Evolutionary conservation across 2,797 vertebrate species (phyloP).

Genomic region (Xiphophorus birchmanni): DNA sequence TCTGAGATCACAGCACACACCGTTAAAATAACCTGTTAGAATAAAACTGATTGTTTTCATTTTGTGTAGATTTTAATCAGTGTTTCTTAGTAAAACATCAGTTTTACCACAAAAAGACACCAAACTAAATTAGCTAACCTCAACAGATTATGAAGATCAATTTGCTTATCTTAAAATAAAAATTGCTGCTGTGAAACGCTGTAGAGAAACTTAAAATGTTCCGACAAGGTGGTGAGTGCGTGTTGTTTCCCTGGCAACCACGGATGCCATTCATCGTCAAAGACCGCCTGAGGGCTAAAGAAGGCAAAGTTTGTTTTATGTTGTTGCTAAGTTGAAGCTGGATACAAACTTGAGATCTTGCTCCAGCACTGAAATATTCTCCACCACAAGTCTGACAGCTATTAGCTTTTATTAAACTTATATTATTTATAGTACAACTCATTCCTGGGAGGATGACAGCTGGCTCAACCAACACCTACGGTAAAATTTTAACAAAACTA

Average conservation of each 20-base stretch:
- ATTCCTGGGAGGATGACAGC: neutral
- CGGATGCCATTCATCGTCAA: neutral
- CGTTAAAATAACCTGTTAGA: neutral
- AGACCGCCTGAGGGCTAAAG: neutral
- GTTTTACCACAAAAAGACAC: neutral
- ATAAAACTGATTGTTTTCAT: neutral
- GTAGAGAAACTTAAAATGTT: neutral
- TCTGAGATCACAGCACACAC: neutral
- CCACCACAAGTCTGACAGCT: neutral
- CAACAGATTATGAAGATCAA: neutral
- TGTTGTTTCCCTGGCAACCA: neutral
- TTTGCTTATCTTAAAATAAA: neutral
- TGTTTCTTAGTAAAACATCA: neutral
- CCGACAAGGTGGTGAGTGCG: neutral
- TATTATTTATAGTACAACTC: neutral
- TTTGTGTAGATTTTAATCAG: neutral
- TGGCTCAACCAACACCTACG: neutral
- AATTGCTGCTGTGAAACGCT: neutral
- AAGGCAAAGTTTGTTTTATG: neutral
- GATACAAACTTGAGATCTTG: neutral
- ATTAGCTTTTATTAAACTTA: conserved; percentile 3
- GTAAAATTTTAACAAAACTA: neutral
- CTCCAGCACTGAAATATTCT: neutral
- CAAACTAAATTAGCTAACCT: neutral
- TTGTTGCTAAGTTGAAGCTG: conserved; percentile 4